These are phyloP conservation scores for Protonemura montana DNA, from an alignment of 2,888 invertebrate species.

Conservation along the genomic window DNA sequence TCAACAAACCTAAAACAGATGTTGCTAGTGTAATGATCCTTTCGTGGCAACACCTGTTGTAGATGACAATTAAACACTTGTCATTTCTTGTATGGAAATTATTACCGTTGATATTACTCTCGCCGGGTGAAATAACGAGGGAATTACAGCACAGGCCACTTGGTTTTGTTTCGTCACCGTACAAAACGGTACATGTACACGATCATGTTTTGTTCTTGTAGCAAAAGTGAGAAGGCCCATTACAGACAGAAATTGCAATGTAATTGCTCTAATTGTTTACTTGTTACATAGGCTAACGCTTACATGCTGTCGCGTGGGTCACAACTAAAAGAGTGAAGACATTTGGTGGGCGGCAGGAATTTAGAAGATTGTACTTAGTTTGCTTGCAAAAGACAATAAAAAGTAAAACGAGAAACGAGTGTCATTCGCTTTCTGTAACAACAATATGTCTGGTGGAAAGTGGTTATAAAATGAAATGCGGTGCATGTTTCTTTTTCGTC, in stretches of 20 bases:
- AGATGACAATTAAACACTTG: not conserved
- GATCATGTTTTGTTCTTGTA: not conserved
- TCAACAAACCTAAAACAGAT: not conserved
- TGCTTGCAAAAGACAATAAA: too few relatives aligned
- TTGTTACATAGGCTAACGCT: not conserved
- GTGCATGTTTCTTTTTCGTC: too few relatives aligned
- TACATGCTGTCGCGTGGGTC: not conserved
- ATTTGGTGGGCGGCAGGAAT: too few relatives aligned
- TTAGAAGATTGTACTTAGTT: too few relatives aligned
- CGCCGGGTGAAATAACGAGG: not conserved
- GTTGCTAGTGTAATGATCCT: not conserved
- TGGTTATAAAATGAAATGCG: too few relatives aligned
- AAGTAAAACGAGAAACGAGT: too few relatives aligned
- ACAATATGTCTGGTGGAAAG: too few relatives aligned
- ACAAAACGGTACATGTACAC: not conserved
- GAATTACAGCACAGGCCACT: not conserved
- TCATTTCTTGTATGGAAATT: not conserved
- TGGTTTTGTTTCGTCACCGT: not conserved
- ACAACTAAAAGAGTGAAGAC: too few relatives aligned
- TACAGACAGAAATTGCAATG: not conserved
- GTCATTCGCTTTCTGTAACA: too few relatives aligned
- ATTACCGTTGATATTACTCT: not conserved
- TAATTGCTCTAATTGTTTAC: not conserved
- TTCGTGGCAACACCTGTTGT: not conserved
- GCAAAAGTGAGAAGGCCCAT: not conserved